Percentiles rank a stretch among this genome's conserved stretches.
These are phyloP conservation scores for Dipodomys spectabilis DNA, from an alignment of 2,113 vertebrate genomes.

Conservation along the genomic window DNA sequence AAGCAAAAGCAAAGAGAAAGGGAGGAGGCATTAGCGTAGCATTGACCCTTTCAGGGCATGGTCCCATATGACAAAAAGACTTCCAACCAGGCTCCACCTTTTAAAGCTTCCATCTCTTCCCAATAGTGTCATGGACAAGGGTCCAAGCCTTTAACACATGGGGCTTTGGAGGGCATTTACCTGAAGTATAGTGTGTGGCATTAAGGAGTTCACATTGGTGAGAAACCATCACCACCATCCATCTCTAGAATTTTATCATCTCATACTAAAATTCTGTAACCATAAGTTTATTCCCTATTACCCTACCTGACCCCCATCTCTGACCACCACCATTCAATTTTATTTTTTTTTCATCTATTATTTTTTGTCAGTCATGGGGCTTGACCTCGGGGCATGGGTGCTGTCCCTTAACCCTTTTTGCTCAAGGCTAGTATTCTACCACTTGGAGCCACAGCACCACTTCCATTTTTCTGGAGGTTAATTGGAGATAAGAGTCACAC, in stretches of 20 bases:
- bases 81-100: neutral
- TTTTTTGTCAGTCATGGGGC: too few relatives aligned
- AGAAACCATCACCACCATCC: neutral
- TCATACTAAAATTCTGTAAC: neutral
- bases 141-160: neutral
- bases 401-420: too few relatives aligned
- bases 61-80: neutral
- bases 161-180: neutral
- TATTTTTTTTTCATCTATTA: too few relatives aligned
- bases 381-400: too few relatives aligned
- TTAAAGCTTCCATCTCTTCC: neutral
- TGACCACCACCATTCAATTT: neutral
- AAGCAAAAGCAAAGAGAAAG: neutral
- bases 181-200: neutral
- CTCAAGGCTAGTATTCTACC: too few relatives aligned
- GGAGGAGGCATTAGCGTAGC: neutral
- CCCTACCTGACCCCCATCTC: neutral
- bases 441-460: too few relatives aligned
- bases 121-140: neutral
- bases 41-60: too few relatives aligned
- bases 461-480: too few relatives aligned
- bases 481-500: too few relatives aligned
- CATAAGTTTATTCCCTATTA: neutral
- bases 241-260: neutral
- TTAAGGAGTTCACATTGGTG: neutral